These are phyloP conservation scores for Penaeus japonicus DNA, from an alignment of 1,140 invertebrate genomes.

Conservation along the genomic window DNA sequence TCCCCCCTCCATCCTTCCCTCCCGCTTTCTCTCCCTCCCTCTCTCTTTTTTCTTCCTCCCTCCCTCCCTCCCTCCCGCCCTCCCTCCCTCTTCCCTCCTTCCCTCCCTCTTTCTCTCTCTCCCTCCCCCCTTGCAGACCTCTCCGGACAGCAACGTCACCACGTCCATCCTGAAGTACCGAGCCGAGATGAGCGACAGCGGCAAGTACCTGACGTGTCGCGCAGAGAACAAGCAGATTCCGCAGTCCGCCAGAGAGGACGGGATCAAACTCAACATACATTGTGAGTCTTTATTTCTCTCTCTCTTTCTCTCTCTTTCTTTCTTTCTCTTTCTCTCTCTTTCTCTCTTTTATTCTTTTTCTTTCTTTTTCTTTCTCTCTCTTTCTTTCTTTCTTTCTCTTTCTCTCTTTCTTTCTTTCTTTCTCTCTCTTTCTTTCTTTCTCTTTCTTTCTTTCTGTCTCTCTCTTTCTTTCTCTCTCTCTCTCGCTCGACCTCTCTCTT, in stretches of 20 bases:
- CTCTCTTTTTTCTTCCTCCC: not conserved
- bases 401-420: too few relatives aligned
- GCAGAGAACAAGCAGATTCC: conserved; percentile 62
- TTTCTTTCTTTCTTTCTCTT: too few relatives aligned
- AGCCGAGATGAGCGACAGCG: conserved; percentile 62
- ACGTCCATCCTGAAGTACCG: conserved; percentile 63
- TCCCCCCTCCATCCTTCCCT: not conserved
- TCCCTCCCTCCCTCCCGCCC: not conserved
- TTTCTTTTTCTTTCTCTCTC: too few relatives aligned
- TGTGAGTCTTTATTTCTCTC: too few relatives aligned
- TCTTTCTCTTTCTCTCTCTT: too few relatives aligned
- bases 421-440: too few relatives aligned
- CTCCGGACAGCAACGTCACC: conserved; percentile 62
- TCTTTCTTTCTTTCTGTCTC: too few relatives aligned
- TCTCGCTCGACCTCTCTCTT: too few relatives aligned
- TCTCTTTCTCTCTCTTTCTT: too few relatives aligned
- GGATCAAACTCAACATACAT: conserved; percentile 63
- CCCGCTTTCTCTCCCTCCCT: conserved; percentile 14
- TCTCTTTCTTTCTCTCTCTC: too few relatives aligned
- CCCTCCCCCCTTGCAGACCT: conserved; percentile 29
- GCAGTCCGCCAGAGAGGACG: conserved; percentile 62
- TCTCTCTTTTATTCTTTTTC: too few relatives aligned
- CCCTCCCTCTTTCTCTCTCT: not conserved
- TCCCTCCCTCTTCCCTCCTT: not conserved
- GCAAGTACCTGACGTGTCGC: conserved; percentile 62